Conservation (phyloP, 2,797 vertebrate species). For the Oreochromis mossambicus region DNA sequence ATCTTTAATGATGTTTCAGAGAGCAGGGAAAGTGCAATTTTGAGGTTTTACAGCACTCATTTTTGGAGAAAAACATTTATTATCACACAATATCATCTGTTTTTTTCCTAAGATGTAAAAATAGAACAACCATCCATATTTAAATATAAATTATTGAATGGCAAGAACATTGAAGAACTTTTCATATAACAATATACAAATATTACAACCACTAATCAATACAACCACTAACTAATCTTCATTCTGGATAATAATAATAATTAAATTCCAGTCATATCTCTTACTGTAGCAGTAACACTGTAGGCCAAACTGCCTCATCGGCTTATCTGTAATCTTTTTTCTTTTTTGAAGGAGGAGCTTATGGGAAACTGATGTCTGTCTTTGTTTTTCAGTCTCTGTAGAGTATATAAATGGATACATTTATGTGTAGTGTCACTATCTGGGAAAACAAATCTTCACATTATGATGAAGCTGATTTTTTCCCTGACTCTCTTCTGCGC, state of each 20-base stretch:
- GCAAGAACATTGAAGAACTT: too few relatives aligned
- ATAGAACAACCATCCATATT: not conserved
- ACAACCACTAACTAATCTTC: too few relatives aligned
- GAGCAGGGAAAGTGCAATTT: not conserved
- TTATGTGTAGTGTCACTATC: not conserved
- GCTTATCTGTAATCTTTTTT: not conserved
- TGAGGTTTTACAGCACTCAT: not conserved
- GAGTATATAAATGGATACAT: not conserved
- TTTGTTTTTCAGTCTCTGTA: not conserved
- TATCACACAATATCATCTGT: not conserved
- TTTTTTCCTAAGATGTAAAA: not conserved
- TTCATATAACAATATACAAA: too few relatives aligned
- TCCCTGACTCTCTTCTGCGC: not conserved
- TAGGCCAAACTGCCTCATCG: not conserved
- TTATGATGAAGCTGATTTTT: not conserved
- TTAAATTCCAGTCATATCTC: not conserved
- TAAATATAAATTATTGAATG: not conserved
- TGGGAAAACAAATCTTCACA: not conserved
- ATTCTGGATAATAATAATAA: too few relatives aligned
- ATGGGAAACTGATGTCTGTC: not conserved
- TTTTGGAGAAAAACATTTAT: not conserved
- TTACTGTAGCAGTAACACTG: not conserved
- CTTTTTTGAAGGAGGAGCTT: not conserved
- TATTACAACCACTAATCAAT: too few relatives aligned
- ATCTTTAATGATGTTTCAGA: not conserved